Conservation (phyloP, 2,113 vertebrate genomes). For the Ancistrus triradiatus region DNA sequence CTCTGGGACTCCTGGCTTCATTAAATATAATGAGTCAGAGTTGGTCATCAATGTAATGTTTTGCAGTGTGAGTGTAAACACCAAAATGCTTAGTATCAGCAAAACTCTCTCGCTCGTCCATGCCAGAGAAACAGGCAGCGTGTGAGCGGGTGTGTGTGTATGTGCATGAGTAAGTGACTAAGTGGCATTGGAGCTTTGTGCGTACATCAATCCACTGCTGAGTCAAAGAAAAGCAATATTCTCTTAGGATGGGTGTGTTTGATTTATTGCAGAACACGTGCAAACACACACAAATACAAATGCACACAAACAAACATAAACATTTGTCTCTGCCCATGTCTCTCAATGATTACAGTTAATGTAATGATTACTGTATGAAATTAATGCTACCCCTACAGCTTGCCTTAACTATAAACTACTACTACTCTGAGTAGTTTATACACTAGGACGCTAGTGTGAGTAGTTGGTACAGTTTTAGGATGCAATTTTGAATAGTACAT, state of each 20-base stretch:
- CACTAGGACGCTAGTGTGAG: no score
- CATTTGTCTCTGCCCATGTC: no score
- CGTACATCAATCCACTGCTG: slow-evolving; percentile 5
- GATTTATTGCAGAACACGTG: neutral
- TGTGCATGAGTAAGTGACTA: neutral
- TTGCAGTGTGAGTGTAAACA: slow-evolving; percentile 14
- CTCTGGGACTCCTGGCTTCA: slow-evolving; percentile 28
- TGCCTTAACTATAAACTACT: no score
- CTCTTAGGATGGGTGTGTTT: neutral
- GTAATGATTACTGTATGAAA: no score
- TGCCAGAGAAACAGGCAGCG: neutral
- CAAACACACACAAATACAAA: neutral
- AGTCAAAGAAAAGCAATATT: slow-evolving; percentile 4
- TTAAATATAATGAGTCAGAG: slow-evolving; percentile 44
- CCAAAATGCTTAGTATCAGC: slow-evolving; percentile 7
- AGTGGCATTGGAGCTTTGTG: neutral
- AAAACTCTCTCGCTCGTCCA: neutral
- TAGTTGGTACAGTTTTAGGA: no score
- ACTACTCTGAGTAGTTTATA: no score
- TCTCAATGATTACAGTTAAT: no score
- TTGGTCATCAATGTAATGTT: slow-evolving; percentile 26
- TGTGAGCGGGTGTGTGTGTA: slow-evolving; percentile 3
- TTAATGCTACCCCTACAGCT: no score
- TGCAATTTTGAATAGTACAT: no score
- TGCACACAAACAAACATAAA: neutral